phyloP scores from a whole-genome alignment of 92 coral and sea anemone genomes.

The Actinernus sp. region DNA sequence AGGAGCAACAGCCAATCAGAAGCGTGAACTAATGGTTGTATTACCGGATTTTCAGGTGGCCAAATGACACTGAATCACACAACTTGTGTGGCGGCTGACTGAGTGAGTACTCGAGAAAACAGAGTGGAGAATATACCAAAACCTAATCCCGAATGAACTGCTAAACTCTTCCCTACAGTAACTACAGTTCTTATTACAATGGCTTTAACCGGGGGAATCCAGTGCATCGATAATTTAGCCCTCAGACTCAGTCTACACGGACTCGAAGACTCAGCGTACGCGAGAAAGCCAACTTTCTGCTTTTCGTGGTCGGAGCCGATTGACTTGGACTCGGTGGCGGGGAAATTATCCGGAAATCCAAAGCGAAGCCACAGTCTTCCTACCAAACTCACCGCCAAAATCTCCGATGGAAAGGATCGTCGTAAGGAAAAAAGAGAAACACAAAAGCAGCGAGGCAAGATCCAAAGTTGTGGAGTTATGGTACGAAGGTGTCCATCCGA shows the following conservation, averaged over 20 bases:
- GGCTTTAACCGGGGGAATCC: constrained; percentile 80
- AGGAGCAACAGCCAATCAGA: constrained; percentile 74
- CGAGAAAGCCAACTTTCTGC: constrained; percentile 63
- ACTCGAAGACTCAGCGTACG: constrained; percentile 65
- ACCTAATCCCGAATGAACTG: constrained; percentile 20
- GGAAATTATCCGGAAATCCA: constrained; percentile 65
- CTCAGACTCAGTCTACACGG: constrained; percentile 73
- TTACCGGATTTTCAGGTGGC: constrained; percentile 91
- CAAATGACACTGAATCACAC: constrained; percentile 62
- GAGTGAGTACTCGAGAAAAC: too few relatives aligned
- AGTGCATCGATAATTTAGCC: constrained; percentile 77
- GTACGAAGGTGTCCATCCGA: background rate
- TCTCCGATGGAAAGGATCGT: background rate
- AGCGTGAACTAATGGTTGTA: constrained; percentile 61
- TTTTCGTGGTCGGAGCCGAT: constrained; percentile 93
- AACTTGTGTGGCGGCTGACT: too few relatives aligned
- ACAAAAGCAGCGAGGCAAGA: background rate
- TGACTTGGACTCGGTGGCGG: constrained; percentile 82
- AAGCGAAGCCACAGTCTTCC: constrained; percentile 83
- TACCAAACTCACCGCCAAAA: constrained; percentile 20
- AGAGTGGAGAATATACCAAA: too few relatives aligned
- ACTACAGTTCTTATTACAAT: too few relatives aligned
- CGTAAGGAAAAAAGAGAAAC: constrained; percentile 1
- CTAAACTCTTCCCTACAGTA: too few relatives aligned
- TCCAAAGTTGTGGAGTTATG: background rate